Evolutionary conservation across 2,113 vertebrate species (phyloP), one percentile per base, ranked within the genome.

Genomic region (Zosterops japonicus): DNA sequence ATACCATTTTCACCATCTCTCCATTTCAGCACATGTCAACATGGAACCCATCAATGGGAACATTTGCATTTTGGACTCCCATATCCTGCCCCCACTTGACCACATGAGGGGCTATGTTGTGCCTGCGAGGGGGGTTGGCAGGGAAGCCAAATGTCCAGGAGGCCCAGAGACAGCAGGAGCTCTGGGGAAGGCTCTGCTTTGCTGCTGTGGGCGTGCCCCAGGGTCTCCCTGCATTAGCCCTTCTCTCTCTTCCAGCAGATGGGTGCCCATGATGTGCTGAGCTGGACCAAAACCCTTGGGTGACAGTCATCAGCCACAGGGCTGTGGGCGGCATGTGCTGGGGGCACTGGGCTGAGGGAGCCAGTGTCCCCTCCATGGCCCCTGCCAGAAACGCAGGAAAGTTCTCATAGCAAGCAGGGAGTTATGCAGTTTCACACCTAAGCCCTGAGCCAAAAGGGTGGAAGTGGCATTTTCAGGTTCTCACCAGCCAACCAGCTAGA

Each of bases 71-170:
- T 84, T n/a, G 5, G 14, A 13, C 15, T 76, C 25, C 17, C 1
- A 12, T 35, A 59, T 46, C 28, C 65, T 46, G 25, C 28, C 64
- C 15, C 42, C 0, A 1, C 47, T 2, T 2, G 5, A 29, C 14
- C 7, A 19, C 0, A 1, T 0, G 1, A 55, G 5, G 6, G 47
- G 8, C 35, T 5, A 10, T 5, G 15, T 12, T 1, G 0, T 13
- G 25, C 18, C 36, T 36, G 25, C 0, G 0, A 25, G 41, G 2
- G 3, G 5, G 47, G 27, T 9, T 2, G 6, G 42, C 46, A 57
- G 21, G 49, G 25, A 59, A 8, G 22, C 11, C 20, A 23, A 41
- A 19, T 1, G 4, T 25, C 50, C 44, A 6, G 49, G 68, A 41
- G 39, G 6, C 1, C 5, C 20, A 15, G 57, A 39, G 24, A 14